phyloP scores from a whole-genome alignment of 92 coral and sea anemone species.

The Diadumene lineata region DNA sequence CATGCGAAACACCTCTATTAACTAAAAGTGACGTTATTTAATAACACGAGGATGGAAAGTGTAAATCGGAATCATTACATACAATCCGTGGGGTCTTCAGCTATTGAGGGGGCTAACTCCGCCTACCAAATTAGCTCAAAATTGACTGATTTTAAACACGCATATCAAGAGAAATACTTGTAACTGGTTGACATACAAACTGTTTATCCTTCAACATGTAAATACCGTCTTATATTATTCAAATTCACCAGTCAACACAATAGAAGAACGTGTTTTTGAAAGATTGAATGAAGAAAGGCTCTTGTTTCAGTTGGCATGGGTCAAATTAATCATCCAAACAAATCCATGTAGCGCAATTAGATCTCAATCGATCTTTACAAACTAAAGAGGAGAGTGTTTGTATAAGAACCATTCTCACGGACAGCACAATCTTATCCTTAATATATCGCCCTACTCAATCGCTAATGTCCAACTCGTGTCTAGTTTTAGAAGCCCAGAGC shows the following conservation, averaged over 20 bases:
- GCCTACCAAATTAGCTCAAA: slow-evolving; percentile 35
- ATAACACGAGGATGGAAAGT: slow-evolving; percentile 1
- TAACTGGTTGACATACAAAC: slow-evolving; percentile 17
- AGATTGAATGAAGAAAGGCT: background rate
- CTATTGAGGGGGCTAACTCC: slow-evolving; percentile 37
- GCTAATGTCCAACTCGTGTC: background rate
- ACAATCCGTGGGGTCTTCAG: slow-evolving; percentile 47
- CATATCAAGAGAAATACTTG: slow-evolving; percentile 15
- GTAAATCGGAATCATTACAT: slow-evolving; percentile 13
- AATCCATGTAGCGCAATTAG: slow-evolving; percentile 13
- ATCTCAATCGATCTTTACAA: slow-evolving; percentile 13
- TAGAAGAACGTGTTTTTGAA: background rate
- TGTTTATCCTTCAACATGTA: slow-evolving; percentile 2
- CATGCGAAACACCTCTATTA: slow-evolving; percentile 3
- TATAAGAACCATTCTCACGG: background rate
- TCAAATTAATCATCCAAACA: slow-evolving; percentile 22
- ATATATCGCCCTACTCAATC: background rate
- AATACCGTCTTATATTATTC: background rate
- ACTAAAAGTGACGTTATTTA: slow-evolving; percentile 3
- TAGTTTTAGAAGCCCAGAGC: background rate
- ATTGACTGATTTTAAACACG: slow-evolving; percentile 30
- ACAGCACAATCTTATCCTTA: background rate
- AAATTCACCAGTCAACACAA: background rate
- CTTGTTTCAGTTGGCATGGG: background rate
- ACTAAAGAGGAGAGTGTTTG: slow-evolving; percentile 9